Conservation (phyloP, 2,113 vertebrate species). For the Haliaeetus leucogaster region DNA sequence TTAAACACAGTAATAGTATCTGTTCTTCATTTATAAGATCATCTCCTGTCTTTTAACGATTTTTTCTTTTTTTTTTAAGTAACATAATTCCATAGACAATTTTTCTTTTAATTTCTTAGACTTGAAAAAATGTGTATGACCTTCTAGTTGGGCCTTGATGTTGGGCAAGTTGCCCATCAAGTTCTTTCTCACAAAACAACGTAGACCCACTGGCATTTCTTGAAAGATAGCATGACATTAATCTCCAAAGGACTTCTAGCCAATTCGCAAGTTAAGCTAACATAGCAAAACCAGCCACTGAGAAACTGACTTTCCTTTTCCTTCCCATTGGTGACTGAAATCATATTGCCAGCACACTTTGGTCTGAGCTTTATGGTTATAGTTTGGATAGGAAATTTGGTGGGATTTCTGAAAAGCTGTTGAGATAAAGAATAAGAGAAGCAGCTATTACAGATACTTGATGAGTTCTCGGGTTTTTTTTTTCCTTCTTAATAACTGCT, state of each 20-base stretch:
- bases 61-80: neutral
- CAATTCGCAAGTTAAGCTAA: neutral
- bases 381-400: neutral
- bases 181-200: neutral
- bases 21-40: neutral
- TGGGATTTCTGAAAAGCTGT: neutral
- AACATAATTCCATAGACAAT: neutral
- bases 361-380: neutral
- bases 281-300: neutral
- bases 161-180: neutral
- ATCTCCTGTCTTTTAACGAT: accelerated
- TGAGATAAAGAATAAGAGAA: neutral
- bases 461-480: neutral
- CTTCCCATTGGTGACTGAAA: neutral
- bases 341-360: neutral
- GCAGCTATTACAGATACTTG: neutral
- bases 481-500: neutral
- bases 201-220: neutral
- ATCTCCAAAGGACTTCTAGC: neutral
- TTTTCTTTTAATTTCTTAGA: neutral
- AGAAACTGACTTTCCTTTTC: neutral
- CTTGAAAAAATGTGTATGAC: neutral
- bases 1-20: neutral
- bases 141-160: neutral
- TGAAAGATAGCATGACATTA: neutral